Percentiles rank a stretch among this genome's conserved stretches.
Conservation (phyloP, 92 coral and sea anemone genomes). For the Isaurus tuberculatus region DNA sequence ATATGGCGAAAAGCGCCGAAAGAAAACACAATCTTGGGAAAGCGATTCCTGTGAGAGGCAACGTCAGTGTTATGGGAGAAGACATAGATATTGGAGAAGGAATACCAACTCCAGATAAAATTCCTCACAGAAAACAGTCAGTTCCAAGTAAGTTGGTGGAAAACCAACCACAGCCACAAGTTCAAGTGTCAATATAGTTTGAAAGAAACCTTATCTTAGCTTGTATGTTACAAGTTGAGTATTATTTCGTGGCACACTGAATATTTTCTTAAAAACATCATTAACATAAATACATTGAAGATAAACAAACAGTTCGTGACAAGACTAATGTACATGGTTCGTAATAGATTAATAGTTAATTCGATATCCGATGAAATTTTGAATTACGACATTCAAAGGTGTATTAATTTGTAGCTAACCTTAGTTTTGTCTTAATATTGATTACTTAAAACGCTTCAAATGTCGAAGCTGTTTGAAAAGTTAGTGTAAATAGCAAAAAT, state of each 20-base stretch:
- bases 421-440: too few relatives aligned
- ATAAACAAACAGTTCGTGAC: neutral
- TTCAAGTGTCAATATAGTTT: constrained; percentile 36
- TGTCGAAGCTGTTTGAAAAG: too few relatives aligned
- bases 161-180: constrained; percentile 64
- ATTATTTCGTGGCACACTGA: neutral
- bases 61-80: constrained; percentile 64
- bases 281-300: neutral
- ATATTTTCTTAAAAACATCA: constrained; percentile 26
- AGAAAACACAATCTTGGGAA: constrained; percentile 72
- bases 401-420: too few relatives aligned
- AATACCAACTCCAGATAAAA: constrained; percentile 96
- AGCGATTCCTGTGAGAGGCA: constrained; percentile 59
- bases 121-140: constrained; percentile 98
- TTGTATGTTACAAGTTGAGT: constrained; percentile 13
- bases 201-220: constrained; percentile 4
- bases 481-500: too few relatives aligned
- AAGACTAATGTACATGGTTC: neutral
- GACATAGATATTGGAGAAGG: constrained; percentile 90
- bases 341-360: neutral
- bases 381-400: too few relatives aligned
- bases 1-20: constrained; percentile 94
- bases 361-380: too few relatives aligned
- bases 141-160: constrained; percentile 99
- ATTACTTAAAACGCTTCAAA: too few relatives aligned